A percentile compares a stretch with the other conserved stretches of the same genome.
Evolutionary conservation across 2,797 vertebrate genomes (phyloP).

Genomic region (Hirundo rustica): DNA sequence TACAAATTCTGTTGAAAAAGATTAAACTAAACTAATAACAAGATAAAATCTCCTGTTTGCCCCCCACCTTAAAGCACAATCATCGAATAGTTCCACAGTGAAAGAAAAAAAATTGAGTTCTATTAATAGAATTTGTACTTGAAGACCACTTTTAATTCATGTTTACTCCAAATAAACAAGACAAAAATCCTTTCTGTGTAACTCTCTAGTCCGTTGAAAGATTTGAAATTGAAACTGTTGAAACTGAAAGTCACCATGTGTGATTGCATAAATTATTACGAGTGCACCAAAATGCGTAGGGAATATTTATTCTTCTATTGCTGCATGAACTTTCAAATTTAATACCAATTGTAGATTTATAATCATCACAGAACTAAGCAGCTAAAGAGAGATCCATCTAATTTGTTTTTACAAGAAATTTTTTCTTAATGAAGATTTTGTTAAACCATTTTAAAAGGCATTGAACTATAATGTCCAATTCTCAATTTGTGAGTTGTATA

Average conservation of each 20-base stretch:
- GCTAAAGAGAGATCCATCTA: background rate
- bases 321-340: background rate
- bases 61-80: background rate
- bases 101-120: background rate
- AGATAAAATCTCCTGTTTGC: slow-evolving; percentile 1
- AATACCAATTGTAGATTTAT: background rate
- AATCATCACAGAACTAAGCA: background rate
- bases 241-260: background rate
- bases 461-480: background rate
- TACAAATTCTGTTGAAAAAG: background rate
- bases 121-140: background rate
- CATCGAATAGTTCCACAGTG: background rate
- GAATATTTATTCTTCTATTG: background rate
- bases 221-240: too few relatives aligned
- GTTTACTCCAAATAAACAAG: background rate
- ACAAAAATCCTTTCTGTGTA: background rate
- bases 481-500: background rate
- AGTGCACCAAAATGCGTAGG: background rate
- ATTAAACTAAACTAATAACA: background rate
- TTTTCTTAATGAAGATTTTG: background rate
- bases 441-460: background rate
- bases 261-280: background rate
- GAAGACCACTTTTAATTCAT: background rate
- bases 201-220: background rate
- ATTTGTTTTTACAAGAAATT: background rate